A percentile compares a stretch with the other conserved stretches of the same genome.
Conservation (phyloP, 2,888 invertebrate genomes). For the Automeris io region DNA sequence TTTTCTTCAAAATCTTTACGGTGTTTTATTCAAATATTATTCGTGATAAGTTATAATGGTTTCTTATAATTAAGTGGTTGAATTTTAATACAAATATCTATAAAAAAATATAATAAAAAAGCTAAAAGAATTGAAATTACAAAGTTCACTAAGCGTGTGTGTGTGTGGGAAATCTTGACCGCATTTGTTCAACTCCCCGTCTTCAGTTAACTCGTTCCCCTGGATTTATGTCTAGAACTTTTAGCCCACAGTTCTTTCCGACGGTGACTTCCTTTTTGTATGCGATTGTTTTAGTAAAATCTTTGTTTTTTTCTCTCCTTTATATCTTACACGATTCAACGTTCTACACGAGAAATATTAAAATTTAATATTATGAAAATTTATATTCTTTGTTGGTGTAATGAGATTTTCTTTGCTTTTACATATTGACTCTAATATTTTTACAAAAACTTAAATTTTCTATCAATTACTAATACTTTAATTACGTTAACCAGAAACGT, state of each 20-base stretch:
- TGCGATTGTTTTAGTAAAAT: conserved; percentile 39
- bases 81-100: no score
- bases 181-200: conserved; percentile 57
- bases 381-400: not conserved
- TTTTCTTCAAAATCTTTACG: no score
- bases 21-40: no score
- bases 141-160: conserved; percentile 21
- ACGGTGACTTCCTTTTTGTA: conserved; percentile 50
- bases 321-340: conserved; percentile 3
- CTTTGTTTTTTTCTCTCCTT: not conserved
- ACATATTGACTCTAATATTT: not conserved
- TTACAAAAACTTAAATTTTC: no score
- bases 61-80: no score
- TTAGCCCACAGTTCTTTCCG: conserved; percentile 48
- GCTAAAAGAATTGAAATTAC: conserved; percentile 13
- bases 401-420: not conserved
- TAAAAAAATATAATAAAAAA: no score
- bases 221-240: conserved; percentile 57
- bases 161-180: conserved; percentile 42
- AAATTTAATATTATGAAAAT: not conserved
- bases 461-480: not conserved
- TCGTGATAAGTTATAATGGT: not conserved
- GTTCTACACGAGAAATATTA: not conserved
- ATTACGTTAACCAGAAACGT: not conserved
- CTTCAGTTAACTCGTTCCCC: conserved; percentile 59